Conservation (phyloP, 2,113 vertebrate genomes). For the Pseudopipra pipra region DNA sequence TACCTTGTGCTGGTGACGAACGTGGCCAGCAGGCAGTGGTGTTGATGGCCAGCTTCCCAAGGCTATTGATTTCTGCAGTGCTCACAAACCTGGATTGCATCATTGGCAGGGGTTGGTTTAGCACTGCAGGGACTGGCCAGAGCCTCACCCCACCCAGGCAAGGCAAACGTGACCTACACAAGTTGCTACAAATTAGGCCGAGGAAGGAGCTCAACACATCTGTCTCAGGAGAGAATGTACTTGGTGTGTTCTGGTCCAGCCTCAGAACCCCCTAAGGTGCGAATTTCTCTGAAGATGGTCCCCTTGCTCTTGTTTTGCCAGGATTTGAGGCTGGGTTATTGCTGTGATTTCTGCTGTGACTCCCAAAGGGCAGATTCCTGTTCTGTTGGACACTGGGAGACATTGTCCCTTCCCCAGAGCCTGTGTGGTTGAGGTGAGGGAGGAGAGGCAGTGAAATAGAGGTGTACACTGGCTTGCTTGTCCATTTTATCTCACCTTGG, state of each 20-base stretch:
- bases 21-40: background rate
- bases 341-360: background rate
- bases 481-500: background rate
- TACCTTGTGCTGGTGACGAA: background rate
- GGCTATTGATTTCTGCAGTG: background rate
- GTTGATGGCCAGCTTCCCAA: background rate
- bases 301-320: background rate
- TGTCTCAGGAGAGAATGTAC: background rate
- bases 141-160: background rate
- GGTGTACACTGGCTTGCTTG: background rate
- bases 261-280: background rate
- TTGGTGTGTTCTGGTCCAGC: background rate
- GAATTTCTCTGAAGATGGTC: background rate
- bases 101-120: background rate
- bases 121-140: background rate
- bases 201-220: background rate
- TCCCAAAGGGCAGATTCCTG: background rate
- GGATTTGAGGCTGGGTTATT: background rate
- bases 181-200: background rate
- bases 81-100: background rate
- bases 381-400: background rate
- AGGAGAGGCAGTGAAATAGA: background rate
- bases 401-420: background rate
- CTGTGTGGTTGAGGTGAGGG: background rate
- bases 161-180: background rate